Evolutionary conservation across 2,113 vertebrate genomes (phyloP).

Genomic region (Festucalex cinctus): DNA sequence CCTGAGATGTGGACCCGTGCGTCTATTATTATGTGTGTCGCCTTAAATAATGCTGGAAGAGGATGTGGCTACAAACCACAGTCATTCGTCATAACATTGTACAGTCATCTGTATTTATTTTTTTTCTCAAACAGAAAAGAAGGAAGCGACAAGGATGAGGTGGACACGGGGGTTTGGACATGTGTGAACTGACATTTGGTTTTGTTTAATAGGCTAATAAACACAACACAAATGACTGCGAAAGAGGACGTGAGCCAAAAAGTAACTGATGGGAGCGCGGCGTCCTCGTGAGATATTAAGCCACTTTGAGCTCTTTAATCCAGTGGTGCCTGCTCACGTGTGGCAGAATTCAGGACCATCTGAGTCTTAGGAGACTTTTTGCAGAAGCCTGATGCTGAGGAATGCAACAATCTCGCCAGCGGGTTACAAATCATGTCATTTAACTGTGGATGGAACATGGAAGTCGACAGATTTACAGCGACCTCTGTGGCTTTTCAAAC

Average conservation of each 20-base stretch:
- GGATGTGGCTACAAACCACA: slow-evolving; percentile 38
- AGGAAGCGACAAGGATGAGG: slow-evolving; percentile 27
- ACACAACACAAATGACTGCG: neutral
- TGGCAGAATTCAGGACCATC: neutral
- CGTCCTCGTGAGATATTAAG: neutral
- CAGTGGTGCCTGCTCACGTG: neutral
- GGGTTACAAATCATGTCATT: neutral
- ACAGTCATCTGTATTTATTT: slow-evolving; percentile 37
- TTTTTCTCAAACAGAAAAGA: slow-evolving; percentile 36
- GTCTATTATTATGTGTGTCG: slow-evolving; percentile 10
- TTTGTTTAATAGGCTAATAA: neutral
- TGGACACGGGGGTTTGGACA: neutral
- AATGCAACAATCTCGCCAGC: neutral
- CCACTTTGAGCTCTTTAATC: neutral
- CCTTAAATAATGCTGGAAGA: slow-evolving; percentile 39
- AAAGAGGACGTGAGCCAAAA: neutral
- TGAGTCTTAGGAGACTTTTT: neutral
- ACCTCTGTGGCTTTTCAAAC: neutral
- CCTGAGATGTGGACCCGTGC: neutral
- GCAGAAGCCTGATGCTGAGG: neutral
- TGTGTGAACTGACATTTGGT: neutral
- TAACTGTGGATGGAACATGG: neutral
- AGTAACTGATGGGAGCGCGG: neutral
- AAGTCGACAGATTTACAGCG: neutral
- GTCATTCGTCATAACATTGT: slow-evolving; percentile 33